Percentiles rank a stretch among this genome's conserved stretches.
Conservation (phyloP, 2,113 vertebrate genomes). For the Laterallus jamaicensis region DNA sequence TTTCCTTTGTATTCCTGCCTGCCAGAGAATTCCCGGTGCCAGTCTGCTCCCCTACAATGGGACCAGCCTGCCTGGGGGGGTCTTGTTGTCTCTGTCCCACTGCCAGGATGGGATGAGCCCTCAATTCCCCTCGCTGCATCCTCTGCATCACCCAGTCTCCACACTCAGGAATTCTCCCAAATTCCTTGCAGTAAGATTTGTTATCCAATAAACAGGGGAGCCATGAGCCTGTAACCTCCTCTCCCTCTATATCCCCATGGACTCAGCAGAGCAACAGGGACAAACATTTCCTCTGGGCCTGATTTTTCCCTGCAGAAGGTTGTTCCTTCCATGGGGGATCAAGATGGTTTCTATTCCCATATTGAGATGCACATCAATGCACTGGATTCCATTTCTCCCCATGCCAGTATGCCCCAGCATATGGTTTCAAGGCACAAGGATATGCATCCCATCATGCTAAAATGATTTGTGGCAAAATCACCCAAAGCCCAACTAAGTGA, state of each 20-base stretch:
- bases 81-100: neutral
- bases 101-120: fast-evolving
- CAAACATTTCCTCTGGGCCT: fast-evolving
- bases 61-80: too few relatives aligned
- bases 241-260: fast-evolving
- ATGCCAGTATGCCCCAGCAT: neutral
- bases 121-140: neutral
- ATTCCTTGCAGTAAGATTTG: neutral
- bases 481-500: neutral
- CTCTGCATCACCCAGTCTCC: fast-evolving
- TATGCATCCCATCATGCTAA: neutral
- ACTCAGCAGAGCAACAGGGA: neutral
- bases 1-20: neutral
- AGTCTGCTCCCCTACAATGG: too few relatives aligned
- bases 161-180: neutral
- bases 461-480: neutral
- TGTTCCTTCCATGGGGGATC: neutral
- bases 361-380: neutral
- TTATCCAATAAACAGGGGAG: neutral
- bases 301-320: neutral
- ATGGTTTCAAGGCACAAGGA: neutral
- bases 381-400: neutral
- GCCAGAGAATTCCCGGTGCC: fast-evolving
- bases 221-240: neutral
- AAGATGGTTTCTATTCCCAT: neutral